Conservation (phyloP, 2,113 vertebrate species). For the Psilopogon haemacephalus region DNA sequence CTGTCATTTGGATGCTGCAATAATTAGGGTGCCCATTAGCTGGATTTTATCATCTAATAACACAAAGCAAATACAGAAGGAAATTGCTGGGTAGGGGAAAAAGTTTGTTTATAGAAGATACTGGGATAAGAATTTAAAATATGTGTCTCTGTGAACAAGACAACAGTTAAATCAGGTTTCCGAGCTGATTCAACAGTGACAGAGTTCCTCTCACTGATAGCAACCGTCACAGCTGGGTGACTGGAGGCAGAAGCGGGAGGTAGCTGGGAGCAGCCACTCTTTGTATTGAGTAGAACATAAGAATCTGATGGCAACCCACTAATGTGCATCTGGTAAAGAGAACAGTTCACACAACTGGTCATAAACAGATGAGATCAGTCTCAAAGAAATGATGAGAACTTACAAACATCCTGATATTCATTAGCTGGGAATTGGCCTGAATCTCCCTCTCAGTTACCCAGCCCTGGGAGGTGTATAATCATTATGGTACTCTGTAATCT, state of each 20-base stretch:
- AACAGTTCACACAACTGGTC: not conserved
- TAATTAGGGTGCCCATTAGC: slow-evolving; percentile 26
- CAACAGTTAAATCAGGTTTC: not conserved
- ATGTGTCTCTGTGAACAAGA: not conserved
- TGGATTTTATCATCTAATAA: not conserved
- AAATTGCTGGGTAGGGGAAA: not conserved
- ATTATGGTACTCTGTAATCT: not conserved
- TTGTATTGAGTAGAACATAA: not conserved
- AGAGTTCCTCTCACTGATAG: not conserved
- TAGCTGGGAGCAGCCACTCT: not conserved
- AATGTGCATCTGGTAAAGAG: not conserved
- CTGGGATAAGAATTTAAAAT: not conserved
- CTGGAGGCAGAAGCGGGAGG: not conserved
- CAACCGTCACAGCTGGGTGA: not conserved
- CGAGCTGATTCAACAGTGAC: not conserved
- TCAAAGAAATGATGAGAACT: not conserved
- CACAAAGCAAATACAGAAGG: not conserved
- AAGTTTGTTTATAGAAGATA: not conserved
- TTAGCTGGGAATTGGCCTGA: not conserved
- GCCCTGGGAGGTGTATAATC: not conserved
- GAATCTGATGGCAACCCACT: not conserved
- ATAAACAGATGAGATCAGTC: not conserved
- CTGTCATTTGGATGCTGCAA: not conserved
- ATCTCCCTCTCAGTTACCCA: not conserved
- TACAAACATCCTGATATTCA: not conserved